Evolutionary conservation across 2,888 invertebrate genomes (phyloP), one percentile per base, ranked within the genome.

Genomic region (Lampropteryx suffumata): DNA sequence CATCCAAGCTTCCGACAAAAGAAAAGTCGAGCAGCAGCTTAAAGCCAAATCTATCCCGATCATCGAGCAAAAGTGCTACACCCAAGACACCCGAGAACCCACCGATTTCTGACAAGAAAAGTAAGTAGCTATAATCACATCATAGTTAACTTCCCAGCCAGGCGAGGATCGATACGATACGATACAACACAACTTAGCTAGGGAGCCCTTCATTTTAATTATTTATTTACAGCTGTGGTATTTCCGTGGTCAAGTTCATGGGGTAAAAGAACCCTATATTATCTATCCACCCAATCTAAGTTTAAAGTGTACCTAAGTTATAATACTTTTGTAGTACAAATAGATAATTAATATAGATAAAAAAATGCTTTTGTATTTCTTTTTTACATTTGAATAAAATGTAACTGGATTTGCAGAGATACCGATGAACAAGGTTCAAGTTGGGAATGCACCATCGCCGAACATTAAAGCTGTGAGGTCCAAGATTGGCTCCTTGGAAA

Each of bases 371-470:
- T 21, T 2, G 21, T 5, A n/a, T 11, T 2, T 13, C 32, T 9
- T 13, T 13, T 8, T 3, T 13, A 13, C n/a, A 17, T 43, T 6
- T 9, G n/a, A n/a, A n/a, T 1, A 7, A 29, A 30, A n/a, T 48
- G n/a, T n/a, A 3, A 35, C 17, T 34, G 48, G 44, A 10, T 32
- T 85, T 87, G 21, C 84, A 95, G 94, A 94, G 92, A 90, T 97
- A 72, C 96, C 97, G 61, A 97, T 97, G 96, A 98, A 97, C 82
- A 97, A 97, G 91, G 89, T 97, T 56, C 96, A 97, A 92, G 97
- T 97, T 37, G 98, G 98, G 43, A 94, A 95, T 66, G 96, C 96
- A 47, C 97, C 97, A 50, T 97, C 97, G 46, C 98, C 97, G 17
- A 98, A 98, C 82, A 92, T 97, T 69, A 98, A 97, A 89, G 93